Evolutionary conservation across 2,797 vertebrate genomes (phyloP), one percentile per base, ranked within the genome.

Genomic region (Anas bahamensis): DNA sequence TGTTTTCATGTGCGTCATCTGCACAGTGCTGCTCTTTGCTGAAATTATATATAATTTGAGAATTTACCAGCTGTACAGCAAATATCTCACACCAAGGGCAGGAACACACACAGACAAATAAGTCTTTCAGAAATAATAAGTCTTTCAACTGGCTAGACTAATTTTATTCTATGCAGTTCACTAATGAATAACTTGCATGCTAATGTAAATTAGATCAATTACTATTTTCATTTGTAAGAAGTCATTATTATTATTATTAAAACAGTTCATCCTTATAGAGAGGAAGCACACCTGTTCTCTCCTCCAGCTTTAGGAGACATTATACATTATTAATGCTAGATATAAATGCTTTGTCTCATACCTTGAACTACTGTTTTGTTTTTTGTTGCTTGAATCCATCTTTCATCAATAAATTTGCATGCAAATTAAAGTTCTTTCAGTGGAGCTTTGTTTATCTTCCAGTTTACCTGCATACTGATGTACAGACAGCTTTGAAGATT

Each of bases 151-250:
- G 85, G 94, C 80, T 87, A 93, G 86, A 75, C 91, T 91, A 85
- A 95, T 94, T 94, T 91, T 83, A 95, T 88, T 88, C 83, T 56
- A 39, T 86, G 80, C 65, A 53, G 79, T 91, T 74, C 17, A 3
- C 46, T 93, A 90, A 94, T 96, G 92, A 96, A 94, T 95, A 96
- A 95, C 96, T 93, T 95, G 94, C 82, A 94, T 88, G 35, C 44
- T 83, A 88, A 93, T 80, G 83, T 83, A 96, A 96, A 92, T 95
- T 94, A 92, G 92, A 78, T 86, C 79, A 94, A 94, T 97, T 92
- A 94, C 76, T 90, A 86, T 89, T 94, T 96, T 92, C 88, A 83
- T 65, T 95, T 85, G 53, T 80, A 42, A 61, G 52, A 72, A 86
- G 88, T 82, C 26, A 63, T 61, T 85, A 92, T 91, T 95, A 96